A percentile compares a stretch with the other conserved stretches of the same genome.
Evolutionary conservation across 2,113 vertebrate species (phyloP).

Genomic region (Meleagris gallopavo): DNA sequence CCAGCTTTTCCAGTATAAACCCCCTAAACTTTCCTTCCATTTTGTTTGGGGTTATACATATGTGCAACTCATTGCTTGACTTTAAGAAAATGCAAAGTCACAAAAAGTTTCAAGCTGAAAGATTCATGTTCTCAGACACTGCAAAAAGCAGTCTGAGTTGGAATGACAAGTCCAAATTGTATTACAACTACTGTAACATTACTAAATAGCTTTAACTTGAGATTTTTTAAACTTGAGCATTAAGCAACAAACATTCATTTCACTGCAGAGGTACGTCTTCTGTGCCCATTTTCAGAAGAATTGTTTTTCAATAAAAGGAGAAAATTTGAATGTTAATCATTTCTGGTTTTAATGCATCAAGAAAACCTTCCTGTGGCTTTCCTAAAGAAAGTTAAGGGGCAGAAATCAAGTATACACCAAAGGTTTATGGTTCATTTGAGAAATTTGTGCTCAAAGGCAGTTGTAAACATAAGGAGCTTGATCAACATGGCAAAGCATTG

Average conservation of each 20-base stretch:
- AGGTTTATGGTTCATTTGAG: background rate
- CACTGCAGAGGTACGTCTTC: background rate
- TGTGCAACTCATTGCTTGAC: background rate
- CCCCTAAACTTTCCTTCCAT: background rate
- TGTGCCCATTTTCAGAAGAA: background rate
- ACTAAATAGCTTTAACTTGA: background rate
- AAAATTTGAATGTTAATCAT: background rate
- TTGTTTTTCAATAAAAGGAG: background rate
- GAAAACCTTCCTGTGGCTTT: background rate
- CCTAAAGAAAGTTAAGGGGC: background rate
- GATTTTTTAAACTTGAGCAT: background rate
- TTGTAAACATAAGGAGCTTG: background rate
- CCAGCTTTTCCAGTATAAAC: background rate
- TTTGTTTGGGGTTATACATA: background rate
- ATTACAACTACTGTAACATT: background rate
- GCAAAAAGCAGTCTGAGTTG: background rate
- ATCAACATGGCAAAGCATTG: background rate
- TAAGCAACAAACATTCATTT: background rate
- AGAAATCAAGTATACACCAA: background rate
- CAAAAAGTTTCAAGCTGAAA: background rate
- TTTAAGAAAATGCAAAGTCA: constrained; percentile 1
- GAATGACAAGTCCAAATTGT: background rate
- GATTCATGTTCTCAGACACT: background rate
- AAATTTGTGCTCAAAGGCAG: background rate
- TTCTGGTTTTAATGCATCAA: background rate